These are phyloP conservation scores for Rhopalosiphum maidis DNA, from an alignment of 1,140 invertebrate genomes.

Conservation along the genomic window DNA sequence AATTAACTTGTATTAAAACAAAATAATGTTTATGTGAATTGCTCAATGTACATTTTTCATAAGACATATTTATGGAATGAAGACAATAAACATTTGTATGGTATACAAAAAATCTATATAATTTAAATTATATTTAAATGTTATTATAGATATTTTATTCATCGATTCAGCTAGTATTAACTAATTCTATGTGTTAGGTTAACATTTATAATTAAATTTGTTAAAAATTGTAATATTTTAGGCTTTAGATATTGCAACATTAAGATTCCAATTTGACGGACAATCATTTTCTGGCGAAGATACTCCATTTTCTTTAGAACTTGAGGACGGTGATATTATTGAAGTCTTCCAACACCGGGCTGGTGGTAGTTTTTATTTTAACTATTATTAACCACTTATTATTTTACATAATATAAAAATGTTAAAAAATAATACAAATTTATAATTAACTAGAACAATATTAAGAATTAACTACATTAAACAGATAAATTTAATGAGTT, in stretches of 20 bases:
- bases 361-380: slow-evolving; percentile 67
- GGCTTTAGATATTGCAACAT: slow-evolving; percentile 84
- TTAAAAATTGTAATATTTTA: slow-evolving; percentile 63
- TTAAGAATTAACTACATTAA: neutral
- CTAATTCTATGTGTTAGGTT: neutral
- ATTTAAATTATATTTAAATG: too few species aligned
- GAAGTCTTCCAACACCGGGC: slow-evolving; percentile 95
- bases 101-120: too few species aligned
- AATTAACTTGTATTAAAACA: neutral
- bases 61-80: too few species aligned
- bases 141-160: neutral
- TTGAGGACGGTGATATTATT: slow-evolving; percentile 95
- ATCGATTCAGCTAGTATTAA: neutral
- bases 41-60: too few species aligned
- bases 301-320: slow-evolving; percentile 86
- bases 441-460: neutral
- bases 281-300: slow-evolving; percentile 77
- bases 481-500: neutral
- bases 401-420: neutral
- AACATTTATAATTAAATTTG: slow-evolving; percentile 11
- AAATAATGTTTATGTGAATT: neutral
- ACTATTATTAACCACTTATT: slow-evolving; percentile 40
- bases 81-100: too few species aligned
- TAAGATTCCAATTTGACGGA: slow-evolving; percentile 91
- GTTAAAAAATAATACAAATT: neutral